phyloP scores from a whole-genome alignment of 1,140 invertebrate genomes.

The Laupala kohalensis region DNA sequence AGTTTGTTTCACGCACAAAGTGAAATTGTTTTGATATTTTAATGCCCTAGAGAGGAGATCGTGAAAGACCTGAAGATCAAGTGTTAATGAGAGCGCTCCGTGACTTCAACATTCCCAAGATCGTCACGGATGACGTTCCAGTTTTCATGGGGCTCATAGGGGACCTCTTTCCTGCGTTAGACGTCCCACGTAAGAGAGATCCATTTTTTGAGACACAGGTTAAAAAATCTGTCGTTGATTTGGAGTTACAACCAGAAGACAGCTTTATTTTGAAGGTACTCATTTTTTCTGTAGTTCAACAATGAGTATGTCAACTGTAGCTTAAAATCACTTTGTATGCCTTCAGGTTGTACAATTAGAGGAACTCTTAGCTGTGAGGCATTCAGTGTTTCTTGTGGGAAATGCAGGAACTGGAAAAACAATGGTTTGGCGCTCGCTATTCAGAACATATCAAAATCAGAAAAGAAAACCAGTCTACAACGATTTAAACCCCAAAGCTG shows the following conservation, averaged over 20 bases:
- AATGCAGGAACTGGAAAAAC: constrained; percentile 88
- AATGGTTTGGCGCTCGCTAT: constrained; percentile 82
- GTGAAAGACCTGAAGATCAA: constrained; percentile 56
- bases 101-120: constrained; percentile 89
- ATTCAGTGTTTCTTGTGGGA: constrained; percentile 88
- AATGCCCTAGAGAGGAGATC: constrained; percentile 53
- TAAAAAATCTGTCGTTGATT: constrained; percentile 59
- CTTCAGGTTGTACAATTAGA: constrained; percentile 86
- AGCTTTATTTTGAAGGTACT: constrained; percentile 75
- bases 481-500: constrained; percentile 89
- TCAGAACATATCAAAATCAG: constrained; percentile 63
- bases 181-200: constrained; percentile 73
- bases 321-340: no score
- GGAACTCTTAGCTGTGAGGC: constrained; percentile 81
- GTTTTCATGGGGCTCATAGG: constrained; percentile 86
- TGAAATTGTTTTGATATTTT: no score
- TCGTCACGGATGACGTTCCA: constrained; percentile 75
- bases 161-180: constrained; percentile 77
- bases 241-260: constrained; percentile 82
- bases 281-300: no score
- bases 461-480: constrained; percentile 73
- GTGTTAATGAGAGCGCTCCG: constrained; percentile 71
- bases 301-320: no score
- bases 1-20: no score
- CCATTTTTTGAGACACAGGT: constrained; percentile 71